Base-by-base conservation (phyloP, 2,888 invertebrate species). In the Drosophila leonis region DNA sequence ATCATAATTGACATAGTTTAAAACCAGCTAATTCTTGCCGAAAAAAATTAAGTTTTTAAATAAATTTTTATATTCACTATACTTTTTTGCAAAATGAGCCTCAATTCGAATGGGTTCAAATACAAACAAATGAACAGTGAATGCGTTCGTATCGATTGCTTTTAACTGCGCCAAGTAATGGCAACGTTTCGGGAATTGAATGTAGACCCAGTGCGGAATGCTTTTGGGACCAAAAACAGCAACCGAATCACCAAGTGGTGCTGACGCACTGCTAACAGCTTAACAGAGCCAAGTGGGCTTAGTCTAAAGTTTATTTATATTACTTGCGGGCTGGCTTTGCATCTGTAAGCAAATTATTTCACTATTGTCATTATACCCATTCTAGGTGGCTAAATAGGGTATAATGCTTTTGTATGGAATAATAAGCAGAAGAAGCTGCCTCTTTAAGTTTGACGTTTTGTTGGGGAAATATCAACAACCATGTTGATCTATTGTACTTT, bases 261-360 rank as follows among this genome's bases (percentile, higher is more conserved):
- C 24, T 20, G 54, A 41, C 12, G 18, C 64, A 51, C 13, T 46
- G 61, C 61, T 46, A 42, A 60, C 57, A 65, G 77, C 65, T 77
- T 37, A 65, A 55, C 54, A 62, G 64, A 42, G 64, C 71, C 76
- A 80, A 80, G 60, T 80, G 65, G 67, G 80, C 80, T 79, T 79
- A 79, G 70, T 67, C 67, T 55, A 60, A 72, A 80, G 73, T 78
- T 79, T 78, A 79, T 79, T 80, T 76, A 75, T 76, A 71, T 75
- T 65, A 56, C 42, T 70, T 48, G 70, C 46, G 37, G 54, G 37
- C 33, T 29, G 62, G 27, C 64, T 51, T 59, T 54, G 48, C 49
- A 59, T 24, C 35, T 46, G 41, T 35, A 9, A 33, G 44, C 76
- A 70, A 65, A 75, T 69, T 60, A 46, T 46, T 41, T 44, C 24